Evolutionary conservation across 2,888 invertebrate genomes (phyloP), one percentile per base, ranked within the genome.

Genomic region (Girardia tigrina): DNA sequence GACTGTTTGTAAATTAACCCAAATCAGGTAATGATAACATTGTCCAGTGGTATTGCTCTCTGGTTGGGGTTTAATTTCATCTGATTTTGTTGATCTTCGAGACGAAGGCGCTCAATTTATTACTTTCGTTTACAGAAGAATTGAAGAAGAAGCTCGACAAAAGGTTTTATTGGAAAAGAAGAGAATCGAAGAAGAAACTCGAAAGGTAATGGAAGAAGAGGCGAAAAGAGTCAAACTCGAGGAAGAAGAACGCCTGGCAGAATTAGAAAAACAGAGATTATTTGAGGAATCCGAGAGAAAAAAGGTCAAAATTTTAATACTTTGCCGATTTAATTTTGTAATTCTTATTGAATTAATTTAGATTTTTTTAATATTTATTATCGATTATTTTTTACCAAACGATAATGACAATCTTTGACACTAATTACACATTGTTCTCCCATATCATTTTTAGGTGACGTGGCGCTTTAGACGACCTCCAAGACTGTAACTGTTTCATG

Each of bases 301-400:
- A 56, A 56, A 56, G 56, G 56, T 56, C n/a, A 36, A 36, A 36
- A 36, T n/a, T n/a, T n/a, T n/a, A n/a, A n/a, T n/a, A n/a, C n/a
- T n/a, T n/a, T n/a, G n/a, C n/a, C n/a, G n/a, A n/a, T n/a, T n/a
- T n/a, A n/a, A n/a, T n/a, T n/a, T n/a, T n/a, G n/a, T n/a, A n/a
- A n/a, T n/a, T n/a, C n/a, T n/a, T n/a, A n/a, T n/a, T n/a, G n/a
- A n/a, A n/a, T n/a, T n/a, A n/a, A n/a, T n/a, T n/a, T n/a, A n/a
- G n/a, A n/a, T n/a, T n/a, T n/a, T n/a, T n/a, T n/a, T n/a, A n/a
- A n/a, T n/a, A n/a, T n/a, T n/a, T n/a, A n/a, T n/a, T n/a, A n/a
- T n/a, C n/a, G n/a, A n/a, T n/a, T n/a, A n/a, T n/a, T n/a, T n/a
- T n/a, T n/a, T n/a, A n/a, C n/a, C n/a, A n/a, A n/a, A n/a, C n/a